Percentiles rank a stretch among this genome's conserved stretches.
Conservation (phyloP, 2,797 vertebrate species). For the Melanogrammus aeglefinus region DNA sequence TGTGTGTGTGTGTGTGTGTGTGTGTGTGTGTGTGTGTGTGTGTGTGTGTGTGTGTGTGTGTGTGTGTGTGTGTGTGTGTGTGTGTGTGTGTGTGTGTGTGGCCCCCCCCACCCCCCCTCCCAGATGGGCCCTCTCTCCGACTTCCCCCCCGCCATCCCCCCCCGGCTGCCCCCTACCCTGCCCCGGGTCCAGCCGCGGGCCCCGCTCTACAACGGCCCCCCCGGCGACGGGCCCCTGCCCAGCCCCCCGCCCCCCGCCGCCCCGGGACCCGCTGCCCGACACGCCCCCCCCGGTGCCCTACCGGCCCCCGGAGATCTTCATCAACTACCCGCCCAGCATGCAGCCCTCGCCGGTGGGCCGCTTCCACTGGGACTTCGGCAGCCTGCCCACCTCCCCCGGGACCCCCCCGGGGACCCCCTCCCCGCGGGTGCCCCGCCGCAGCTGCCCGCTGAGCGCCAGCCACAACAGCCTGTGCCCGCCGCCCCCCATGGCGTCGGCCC, state of each 20-base stretch:
- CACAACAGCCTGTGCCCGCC: slow-evolving; percentile 79
- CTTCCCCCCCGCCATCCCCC: slow-evolving; percentile 92
- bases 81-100: slow-evolving; percentile 13
- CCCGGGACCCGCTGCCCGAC: slow-evolving; percentile 84
- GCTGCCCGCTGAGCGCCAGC: slow-evolving; percentile 75
- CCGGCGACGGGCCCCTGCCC: slow-evolving; percentile 79
- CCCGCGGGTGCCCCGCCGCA: slow-evolving; percentile 81
- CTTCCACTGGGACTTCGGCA: slow-evolving; percentile 84
- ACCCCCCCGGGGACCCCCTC: slow-evolving; percentile 80
- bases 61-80: background rate
- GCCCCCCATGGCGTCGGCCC: slow-evolving; percentile 66
- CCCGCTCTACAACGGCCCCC: slow-evolving; percentile 68
- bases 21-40: no score
- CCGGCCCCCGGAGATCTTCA: slow-evolving; percentile 92
- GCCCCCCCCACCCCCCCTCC: slow-evolving; percentile 15
- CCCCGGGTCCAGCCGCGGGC: slow-evolving; percentile 84
- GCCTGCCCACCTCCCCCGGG: slow-evolving; percentile 84
- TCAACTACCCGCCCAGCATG: slow-evolving; percentile 88
- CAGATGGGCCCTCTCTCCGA: slow-evolving; percentile 78
- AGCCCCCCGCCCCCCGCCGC: slow-evolving; percentile 85
- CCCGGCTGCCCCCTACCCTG: slow-evolving; percentile 81
- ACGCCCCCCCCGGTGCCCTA: slow-evolving; percentile 87
- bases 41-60: background rate
- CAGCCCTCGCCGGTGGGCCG: slow-evolving; percentile 87
- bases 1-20: no score